Percentiles rank a stretch among this genome's conserved stretches.
These are phyloP conservation scores for Oligia fasciuncula DNA, from an alignment of 2,888 invertebrate species.

Conservation along the genomic window DNA sequence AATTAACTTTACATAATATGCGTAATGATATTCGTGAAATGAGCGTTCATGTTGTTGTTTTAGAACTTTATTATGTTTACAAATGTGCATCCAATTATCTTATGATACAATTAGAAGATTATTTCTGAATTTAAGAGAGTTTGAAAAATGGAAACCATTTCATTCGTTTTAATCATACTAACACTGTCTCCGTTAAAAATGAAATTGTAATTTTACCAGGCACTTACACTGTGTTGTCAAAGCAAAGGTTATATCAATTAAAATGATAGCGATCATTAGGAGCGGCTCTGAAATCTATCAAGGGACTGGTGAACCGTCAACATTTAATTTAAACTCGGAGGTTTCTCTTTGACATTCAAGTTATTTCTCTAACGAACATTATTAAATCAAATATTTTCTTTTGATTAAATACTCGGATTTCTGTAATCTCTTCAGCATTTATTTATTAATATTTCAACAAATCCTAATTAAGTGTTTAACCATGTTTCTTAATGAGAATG, in stretches of 20 bases:
- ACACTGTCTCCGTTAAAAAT: not conserved
- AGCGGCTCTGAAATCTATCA: slow-evolving; percentile 50
- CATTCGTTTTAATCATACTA: not conserved
- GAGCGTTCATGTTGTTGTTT: slow-evolving; percentile 9
- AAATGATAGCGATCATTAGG: slow-evolving; percentile 57
- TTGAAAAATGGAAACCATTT: not conserved
- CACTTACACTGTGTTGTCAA: slow-evolving; percentile 20
- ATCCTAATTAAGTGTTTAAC: not conserved
- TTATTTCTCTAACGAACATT: slow-evolving; percentile 43
- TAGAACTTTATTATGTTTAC: not conserved
- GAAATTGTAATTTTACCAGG: slow-evolving; percentile 21
- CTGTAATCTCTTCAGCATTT: not conserved
- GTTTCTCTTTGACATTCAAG: slow-evolving; percentile 53
- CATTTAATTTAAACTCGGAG: slow-evolving; percentile 55
- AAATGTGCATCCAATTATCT: not conserved
- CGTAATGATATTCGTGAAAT: slow-evolving; percentile 16
- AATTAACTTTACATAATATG: slow-evolving; percentile 33
- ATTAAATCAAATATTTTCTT: slow-evolving; percentile 52
- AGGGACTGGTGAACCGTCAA: slow-evolving; percentile 47
- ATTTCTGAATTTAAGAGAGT: not conserved
- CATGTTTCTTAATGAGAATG: slow-evolving; percentile 14
- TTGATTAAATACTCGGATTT: slow-evolving; percentile 32
- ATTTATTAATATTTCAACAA: slow-evolving; percentile 10
- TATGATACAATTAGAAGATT: not conserved
- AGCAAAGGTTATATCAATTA: slow-evolving; percentile 57